These are phyloP conservation scores for Sinocyclocheilus grahami DNA, from an alignment of 2,113 vertebrate genomes.

Conservation along the genomic window DNA sequence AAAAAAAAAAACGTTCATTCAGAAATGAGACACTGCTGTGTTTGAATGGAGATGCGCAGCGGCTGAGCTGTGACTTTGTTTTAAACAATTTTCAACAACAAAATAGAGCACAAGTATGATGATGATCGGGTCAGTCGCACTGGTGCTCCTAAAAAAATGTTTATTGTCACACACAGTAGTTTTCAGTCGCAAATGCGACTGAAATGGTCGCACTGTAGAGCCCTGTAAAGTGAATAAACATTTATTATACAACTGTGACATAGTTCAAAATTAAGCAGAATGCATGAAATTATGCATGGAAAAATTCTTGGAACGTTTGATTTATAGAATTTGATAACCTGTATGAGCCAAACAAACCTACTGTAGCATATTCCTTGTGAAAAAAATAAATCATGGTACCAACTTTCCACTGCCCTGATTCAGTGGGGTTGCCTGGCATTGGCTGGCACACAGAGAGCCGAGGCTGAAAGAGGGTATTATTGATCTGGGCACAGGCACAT, in stretches of 20 bases:
- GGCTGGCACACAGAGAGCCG: slow-evolving; percentile 66
- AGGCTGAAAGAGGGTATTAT: slow-evolving; percentile 68
- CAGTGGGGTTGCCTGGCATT: slow-evolving; percentile 58
- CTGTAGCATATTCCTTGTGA: not conserved
- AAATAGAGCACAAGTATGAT: too few relatives aligned
- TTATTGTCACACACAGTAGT: too few relatives aligned
- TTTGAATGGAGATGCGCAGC: too few relatives aligned
- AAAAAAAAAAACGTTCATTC: too few relatives aligned
- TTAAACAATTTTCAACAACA: too few relatives aligned
- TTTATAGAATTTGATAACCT: not conserved
- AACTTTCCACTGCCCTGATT: slow-evolving; percentile 50
- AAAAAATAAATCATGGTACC: slow-evolving; percentile 18
- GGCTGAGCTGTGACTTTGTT: too few relatives aligned
- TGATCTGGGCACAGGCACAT: slow-evolving; percentile 69
- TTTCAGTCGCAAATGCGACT: too few relatives aligned
- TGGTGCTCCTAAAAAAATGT: too few relatives aligned
- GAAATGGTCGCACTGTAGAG: too few relatives aligned
- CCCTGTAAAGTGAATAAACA: not conserved
- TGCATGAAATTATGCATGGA: too few relatives aligned
- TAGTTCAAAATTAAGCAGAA: not conserved
- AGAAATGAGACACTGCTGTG: too few relatives aligned
- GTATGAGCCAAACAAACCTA: not conserved
- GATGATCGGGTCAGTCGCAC: too few relatives aligned
- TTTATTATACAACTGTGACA: not conserved
- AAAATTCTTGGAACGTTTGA: not conserved